Percentiles rank a stretch among this genome's conserved stretches.
These are phyloP conservation scores for Dermolepida albohirtum DNA, from an alignment of 2,888 invertebrate genomes.

Conservation along the genomic window DNA sequence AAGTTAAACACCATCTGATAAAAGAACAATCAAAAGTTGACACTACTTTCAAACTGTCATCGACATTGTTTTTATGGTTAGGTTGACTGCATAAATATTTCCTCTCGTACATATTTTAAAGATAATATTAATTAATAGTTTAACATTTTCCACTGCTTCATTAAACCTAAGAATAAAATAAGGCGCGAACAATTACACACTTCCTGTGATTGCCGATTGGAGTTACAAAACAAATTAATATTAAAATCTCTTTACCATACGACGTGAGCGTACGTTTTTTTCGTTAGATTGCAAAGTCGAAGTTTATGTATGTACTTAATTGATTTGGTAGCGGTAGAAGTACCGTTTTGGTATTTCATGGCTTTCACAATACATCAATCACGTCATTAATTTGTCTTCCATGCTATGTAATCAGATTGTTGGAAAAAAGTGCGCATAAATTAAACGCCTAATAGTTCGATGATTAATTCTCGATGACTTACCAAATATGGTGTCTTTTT, in stretches of 20 bases:
- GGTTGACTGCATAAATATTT: too few species aligned
- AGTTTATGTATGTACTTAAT: not conserved
- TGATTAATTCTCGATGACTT: conserved; percentile 25
- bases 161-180: too few species aligned
- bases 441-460: conserved; percentile 21
- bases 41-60: too few species aligned
- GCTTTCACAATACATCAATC: conserved; percentile 30
- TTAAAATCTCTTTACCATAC: conserved; percentile 4
- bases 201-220: too few species aligned
- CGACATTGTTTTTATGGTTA: too few species aligned
- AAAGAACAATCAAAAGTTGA: too few species aligned
- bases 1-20: too few species aligned
- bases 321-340: conserved; percentile 23
- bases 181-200: too few species aligned
- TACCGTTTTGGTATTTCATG: conserved; percentile 30
- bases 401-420: conserved; percentile 19
- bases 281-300: not conserved
- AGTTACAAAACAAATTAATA: too few species aligned
- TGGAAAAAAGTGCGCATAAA: conserved; percentile 21
- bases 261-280: not conserved
- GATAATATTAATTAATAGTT: too few species aligned
- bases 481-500: conserved; percentile 5
- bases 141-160: too few species aligned
- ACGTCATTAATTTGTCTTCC: conserved; percentile 28
- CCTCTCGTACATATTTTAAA: too few species aligned